These are phyloP conservation scores for Euphonia xanthogaster DNA, from an alignment of 2,797 vertebrate species.

Conservation along the genomic window DNA sequence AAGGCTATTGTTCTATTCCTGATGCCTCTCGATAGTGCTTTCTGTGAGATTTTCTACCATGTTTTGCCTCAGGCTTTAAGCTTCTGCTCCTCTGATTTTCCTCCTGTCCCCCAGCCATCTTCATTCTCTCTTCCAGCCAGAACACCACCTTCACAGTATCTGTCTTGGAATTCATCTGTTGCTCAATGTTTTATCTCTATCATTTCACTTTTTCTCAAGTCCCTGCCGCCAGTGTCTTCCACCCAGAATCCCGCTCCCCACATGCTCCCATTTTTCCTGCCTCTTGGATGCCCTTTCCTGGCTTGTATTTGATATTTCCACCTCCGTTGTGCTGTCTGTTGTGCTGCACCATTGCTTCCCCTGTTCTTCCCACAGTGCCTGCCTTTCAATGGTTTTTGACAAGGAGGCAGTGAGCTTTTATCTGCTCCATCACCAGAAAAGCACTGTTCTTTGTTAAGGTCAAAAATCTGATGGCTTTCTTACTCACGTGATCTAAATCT, in stretches of 20 bases:
- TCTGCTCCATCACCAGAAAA: background rate
- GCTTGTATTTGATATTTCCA: background rate
- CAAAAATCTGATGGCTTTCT: background rate
- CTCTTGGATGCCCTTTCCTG: background rate
- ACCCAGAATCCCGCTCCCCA: background rate
- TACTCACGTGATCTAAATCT: background rate
- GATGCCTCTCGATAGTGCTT: background rate
- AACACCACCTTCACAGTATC: background rate
- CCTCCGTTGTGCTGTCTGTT: background rate
- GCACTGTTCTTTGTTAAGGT: background rate
- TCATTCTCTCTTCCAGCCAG: background rate
- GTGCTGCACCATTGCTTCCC: background rate
- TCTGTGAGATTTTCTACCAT: background rate
- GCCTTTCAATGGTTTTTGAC: background rate
- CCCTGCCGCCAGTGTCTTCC: background rate
- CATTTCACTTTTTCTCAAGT: background rate
- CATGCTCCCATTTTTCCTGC: fast-evolving
- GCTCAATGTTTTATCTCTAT: background rate
- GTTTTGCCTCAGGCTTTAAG: background rate
- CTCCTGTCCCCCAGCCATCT: background rate
- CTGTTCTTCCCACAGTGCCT: background rate
- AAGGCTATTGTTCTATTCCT: background rate
- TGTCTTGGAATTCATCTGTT: background rate
- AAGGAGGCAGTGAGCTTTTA: background rate
- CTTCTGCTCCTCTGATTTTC: background rate